Conservation (phyloP, 2,113 vertebrate genomes). For the Lepus americanus region DNA sequence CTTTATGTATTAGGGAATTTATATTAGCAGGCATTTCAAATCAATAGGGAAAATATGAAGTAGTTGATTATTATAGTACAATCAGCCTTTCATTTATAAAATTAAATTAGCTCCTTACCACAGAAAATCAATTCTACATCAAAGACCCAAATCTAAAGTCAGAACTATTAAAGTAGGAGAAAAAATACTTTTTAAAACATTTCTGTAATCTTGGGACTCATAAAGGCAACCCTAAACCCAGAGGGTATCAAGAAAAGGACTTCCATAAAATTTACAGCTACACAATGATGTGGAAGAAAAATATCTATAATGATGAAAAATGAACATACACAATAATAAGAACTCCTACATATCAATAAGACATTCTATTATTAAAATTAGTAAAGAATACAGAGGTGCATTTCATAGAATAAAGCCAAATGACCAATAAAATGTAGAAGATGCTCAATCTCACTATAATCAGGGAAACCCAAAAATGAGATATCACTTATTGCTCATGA, state of each 20-base stretch:
- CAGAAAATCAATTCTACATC: not conserved
- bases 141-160: not conserved
- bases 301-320: not conserved
- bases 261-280: not conserved
- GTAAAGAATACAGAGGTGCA: not conserved
- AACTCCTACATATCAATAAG: not conserved
- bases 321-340: not conserved
- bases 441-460: not conserved
- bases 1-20: not conserved
- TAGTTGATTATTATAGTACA: not conserved
- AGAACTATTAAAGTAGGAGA: not conserved
- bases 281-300: not conserved
- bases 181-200: not conserved
- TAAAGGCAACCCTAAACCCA: not conserved
- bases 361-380: slow-evolving; percentile 6
- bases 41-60: not conserved
- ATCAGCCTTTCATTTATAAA: slow-evolving; percentile 1
- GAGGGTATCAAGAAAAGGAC: not conserved
- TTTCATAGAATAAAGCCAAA: not conserved
- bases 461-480: not conserved
- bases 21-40: slow-evolving; percentile 3
- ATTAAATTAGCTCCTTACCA: not conserved
- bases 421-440: not conserved
- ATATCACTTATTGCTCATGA: not conserved
- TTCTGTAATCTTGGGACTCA: not conserved